Conservation (phyloP, 2,113 vertebrate genomes). For the Silurus asotus region DNA sequence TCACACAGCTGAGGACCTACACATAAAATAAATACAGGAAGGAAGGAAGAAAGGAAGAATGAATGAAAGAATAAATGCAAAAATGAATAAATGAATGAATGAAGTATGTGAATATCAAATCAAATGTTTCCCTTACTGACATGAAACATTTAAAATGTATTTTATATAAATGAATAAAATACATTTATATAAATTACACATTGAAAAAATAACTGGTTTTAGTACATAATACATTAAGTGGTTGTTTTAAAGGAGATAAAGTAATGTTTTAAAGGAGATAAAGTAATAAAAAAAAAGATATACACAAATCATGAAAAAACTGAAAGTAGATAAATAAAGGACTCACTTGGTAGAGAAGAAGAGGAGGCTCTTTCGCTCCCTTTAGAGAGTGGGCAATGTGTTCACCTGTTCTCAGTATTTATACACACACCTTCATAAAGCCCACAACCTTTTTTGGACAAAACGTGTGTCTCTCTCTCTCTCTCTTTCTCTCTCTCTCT, state of each 20-base stretch:
- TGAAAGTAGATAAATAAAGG: neutral
- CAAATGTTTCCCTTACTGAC: neutral
- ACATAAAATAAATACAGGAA: neutral
- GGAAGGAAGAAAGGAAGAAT: neutral
- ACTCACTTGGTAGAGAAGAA: conserved; percentile 49
- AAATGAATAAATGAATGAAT: neutral
- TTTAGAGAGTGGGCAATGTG: conserved; percentile 38
- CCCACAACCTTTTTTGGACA: conserved; percentile 52
- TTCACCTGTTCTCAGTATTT: conserved; percentile 52
- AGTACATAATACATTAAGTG: neutral
- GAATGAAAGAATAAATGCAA: neutral
- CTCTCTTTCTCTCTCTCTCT: conserved; percentile 52
- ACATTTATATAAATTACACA: too few species aligned
- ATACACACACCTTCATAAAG: conserved; percentile 25
- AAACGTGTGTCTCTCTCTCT: conserved; percentile 26
- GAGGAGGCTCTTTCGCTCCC: conserved; percentile 44
- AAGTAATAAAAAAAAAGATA: neutral
- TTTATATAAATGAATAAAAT: neutral
- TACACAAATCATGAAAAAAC: neutral
- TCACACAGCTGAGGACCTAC: conserved; percentile 20
- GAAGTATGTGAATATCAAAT: neutral
- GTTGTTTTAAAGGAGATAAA: too few species aligned
- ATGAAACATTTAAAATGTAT: neutral
- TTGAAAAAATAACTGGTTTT: neutral
- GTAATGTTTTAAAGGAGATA: neutral